A percentile compares a stretch with the other conserved stretches of the same genome.
Evolutionary conservation across 2,113 vertebrate species (phyloP).

Genomic region (Irena cyanogastra): DNA sequence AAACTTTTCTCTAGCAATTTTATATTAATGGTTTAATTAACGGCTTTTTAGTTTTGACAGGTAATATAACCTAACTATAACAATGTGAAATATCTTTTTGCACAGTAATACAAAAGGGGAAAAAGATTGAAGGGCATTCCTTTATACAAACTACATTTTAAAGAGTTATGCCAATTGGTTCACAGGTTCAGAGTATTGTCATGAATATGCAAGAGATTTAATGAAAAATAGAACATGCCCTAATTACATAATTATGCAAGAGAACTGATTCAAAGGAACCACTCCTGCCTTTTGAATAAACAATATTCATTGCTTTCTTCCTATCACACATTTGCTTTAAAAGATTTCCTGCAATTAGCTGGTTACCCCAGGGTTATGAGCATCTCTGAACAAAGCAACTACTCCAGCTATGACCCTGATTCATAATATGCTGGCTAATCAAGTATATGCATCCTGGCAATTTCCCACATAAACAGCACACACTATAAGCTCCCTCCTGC

Average conservation of each 20-base stretch:
- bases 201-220: conserved; percentile 54
- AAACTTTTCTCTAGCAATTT: not conserved
- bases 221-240: conserved; percentile 58
- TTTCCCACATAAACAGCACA: conserved; percentile 25
- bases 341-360: conserved; percentile 57
- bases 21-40: not conserved
- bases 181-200: conserved; percentile 18
- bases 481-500: not conserved
- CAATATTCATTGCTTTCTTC: conserved; percentile 57
- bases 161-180: not conserved
- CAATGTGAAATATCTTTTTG: not conserved
- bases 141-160: not conserved
- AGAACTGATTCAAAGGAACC: conserved; percentile 38
- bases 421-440: conserved; percentile 19
- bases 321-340: conserved; percentile 46
- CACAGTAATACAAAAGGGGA: not conserved
- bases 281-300: conserved; percentile 49
- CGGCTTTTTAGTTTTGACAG: not conserved
- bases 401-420: conserved; percentile 49
- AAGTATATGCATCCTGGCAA: not conserved
- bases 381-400: conserved; percentile 38
- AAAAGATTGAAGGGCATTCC: not conserved
- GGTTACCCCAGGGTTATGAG: conserved; percentile 12
- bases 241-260: conserved; percentile 57
- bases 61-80: not conserved